Conservation (phyloP, 2,113 vertebrate genomes). For the Lichenostomus cassidix region DNA sequence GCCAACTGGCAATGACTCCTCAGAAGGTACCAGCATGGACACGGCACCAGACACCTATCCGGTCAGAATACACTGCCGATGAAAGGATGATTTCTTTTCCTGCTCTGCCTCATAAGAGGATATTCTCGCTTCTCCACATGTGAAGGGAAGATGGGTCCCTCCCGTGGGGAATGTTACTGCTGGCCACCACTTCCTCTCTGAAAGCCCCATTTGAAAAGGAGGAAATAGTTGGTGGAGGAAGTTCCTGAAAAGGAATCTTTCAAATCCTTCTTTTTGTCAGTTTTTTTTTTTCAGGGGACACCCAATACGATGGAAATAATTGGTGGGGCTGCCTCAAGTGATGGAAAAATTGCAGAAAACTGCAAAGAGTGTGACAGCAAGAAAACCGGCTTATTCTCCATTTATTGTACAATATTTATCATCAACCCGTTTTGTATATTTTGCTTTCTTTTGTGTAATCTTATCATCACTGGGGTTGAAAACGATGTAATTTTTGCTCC, state of each 20-base stretch:
- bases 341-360: constrained; percentile 67
- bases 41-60: constrained; percentile 1
- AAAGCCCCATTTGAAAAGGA: constrained; percentile 66
- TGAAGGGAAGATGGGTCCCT: constrained; percentile 65
- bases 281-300: constrained; percentile 54
- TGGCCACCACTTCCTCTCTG: constrained; percentile 64
- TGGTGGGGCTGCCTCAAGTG: constrained; percentile 54
- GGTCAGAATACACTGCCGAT: not conserved
- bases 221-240: constrained; percentile 71
- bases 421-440: constrained; percentile 74
- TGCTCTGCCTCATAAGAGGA: constrained; percentile 35
- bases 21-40: constrained; percentile 42
- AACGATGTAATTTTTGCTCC: constrained; percentile 80
- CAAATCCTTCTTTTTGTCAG: constrained; percentile 60
- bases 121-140: constrained; percentile 56
- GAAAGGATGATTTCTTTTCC: constrained; percentile 57
- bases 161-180: constrained; percentile 55
- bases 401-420: constrained; percentile 75
- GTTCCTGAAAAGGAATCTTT: constrained; percentile 71
- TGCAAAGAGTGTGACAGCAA: constrained; percentile 63
- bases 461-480: constrained; percentile 75
- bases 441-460: constrained; percentile 78
- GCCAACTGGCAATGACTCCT: constrained; percentile 34
- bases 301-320: constrained; percentile 58
- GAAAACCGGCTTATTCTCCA: constrained; percentile 61